Conservation (phyloP, 2,113 vertebrate species). For the Channa argus region DNA sequence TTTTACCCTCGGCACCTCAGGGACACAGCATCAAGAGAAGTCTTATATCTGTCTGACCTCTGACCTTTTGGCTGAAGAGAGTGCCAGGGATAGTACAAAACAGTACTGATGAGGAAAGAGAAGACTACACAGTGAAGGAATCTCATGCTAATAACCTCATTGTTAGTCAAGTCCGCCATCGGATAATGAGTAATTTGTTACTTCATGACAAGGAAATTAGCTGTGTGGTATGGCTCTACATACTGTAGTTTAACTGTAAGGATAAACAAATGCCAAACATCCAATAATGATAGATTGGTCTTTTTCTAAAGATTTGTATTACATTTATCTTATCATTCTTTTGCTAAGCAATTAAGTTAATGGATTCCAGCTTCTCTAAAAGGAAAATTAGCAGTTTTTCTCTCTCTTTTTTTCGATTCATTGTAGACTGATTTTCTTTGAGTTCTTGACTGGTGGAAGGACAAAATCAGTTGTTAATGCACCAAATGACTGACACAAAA, state of each 20-base stretch:
- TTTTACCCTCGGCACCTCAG: neutral
- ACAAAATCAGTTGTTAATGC: no score
- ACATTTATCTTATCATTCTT: no score
- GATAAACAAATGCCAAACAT: neutral
- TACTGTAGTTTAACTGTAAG: neutral
- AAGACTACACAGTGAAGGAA: neutral
- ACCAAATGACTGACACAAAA: no score
- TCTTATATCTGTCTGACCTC: constrained; percentile 4
- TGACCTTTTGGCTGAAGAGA: constrained; percentile 32
- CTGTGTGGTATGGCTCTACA: neutral
- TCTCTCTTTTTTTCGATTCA: no score
- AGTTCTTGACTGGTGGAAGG: no score
- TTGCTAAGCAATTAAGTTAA: no score
- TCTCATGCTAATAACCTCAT: neutral
- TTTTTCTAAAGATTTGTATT: no score
- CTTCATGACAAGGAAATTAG: constrained; percentile 1
- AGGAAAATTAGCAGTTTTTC: no score
- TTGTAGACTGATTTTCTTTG: no score
- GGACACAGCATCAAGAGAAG: constrained; percentile 2
- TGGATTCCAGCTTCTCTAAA: no score
- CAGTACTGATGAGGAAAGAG: constrained; percentile 1
- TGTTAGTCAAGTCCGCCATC: no score
- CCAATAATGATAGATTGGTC: no score
- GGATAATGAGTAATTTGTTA: neutral
- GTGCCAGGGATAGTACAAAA: constrained; percentile 10